Evolutionary conservation across 2,888 invertebrate genomes (phyloP).

Genomic region (Stenodema calcarata): DNA sequence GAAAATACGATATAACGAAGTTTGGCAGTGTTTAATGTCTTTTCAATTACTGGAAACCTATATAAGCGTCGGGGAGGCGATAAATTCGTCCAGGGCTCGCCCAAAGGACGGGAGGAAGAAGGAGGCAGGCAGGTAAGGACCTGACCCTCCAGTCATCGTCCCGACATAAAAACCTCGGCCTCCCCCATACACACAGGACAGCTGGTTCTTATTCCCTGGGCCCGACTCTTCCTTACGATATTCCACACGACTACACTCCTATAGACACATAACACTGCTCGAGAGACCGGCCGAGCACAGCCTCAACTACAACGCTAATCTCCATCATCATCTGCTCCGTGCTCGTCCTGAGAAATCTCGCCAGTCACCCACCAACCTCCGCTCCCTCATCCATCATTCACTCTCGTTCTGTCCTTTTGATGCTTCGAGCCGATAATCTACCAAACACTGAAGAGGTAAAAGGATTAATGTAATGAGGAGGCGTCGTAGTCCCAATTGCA

Average conservation of each 20-base stretch:
- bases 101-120: neutral
- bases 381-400: constrained; percentile 4
- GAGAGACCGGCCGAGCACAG: neutral
- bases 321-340: constrained; percentile 4
- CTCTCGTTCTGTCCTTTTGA: neutral
- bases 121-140: neutral
- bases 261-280: neutral
- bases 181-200: neutral
- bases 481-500: too few relatives aligned
- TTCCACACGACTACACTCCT: neutral
- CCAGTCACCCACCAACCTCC: constrained; percentile 4
- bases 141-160: constrained; percentile 4
- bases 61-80: neutral
- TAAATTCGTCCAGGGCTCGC: neutral
- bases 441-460: too few relatives aligned
- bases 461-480: too few relatives aligned
- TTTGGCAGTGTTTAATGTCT: neutral
- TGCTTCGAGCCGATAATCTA: neutral
- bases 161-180: neutral
- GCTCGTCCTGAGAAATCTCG: neutral
- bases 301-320: neutral
- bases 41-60: neutral
- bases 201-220: neutral
- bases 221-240: neutral
- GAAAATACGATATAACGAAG: too few relatives aligned